Evolutionary conservation across 2,113 vertebrate species (phyloP).

Genomic region (Colius striatus): DNA sequence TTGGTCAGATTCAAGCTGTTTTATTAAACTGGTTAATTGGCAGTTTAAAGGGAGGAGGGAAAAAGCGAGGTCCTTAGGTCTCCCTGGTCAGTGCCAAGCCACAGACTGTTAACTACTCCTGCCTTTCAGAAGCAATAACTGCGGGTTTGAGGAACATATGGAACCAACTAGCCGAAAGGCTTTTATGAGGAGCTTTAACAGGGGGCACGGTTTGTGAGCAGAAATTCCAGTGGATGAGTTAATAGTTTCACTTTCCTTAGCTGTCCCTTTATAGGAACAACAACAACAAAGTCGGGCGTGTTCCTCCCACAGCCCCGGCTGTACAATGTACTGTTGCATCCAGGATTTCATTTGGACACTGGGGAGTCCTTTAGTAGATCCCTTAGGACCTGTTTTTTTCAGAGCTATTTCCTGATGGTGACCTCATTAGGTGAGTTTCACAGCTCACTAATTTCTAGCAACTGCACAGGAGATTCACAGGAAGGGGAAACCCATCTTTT

Average conservation of each 20-base stretch:
- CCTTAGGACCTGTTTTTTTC: conserved; percentile 39
- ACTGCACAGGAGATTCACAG: conserved; percentile 22
- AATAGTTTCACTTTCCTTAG: conserved; percentile 74
- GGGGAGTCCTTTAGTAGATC: conserved; percentile 51
- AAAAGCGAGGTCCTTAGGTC: conserved; percentile 47
- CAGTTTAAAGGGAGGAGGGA: conserved; percentile 13
- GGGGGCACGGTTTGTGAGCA: conserved; percentile 68
- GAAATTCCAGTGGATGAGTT: conserved; percentile 75
- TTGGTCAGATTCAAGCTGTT: conserved; percentile 33
- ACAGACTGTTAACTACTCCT: conserved; percentile 73
- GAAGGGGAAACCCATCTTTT: conserved; percentile 34
- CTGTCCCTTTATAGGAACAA: conserved; percentile 70
- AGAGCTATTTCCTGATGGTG: conserved; percentile 66
- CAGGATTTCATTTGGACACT: conserved; percentile 47
- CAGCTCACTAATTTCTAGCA: conserved; percentile 69
- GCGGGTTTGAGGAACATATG: conserved; percentile 71
- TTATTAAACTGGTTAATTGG: conserved; percentile 65
- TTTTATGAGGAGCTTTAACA: conserved; percentile 74
- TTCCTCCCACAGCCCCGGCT: neutral
- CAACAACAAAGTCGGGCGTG: conserved; percentile 33
- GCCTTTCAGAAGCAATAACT: conserved; percentile 76
- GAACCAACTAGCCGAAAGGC: conserved; percentile 72
- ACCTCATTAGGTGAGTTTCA: conserved; percentile 73
- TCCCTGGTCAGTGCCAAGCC: conserved; percentile 72
- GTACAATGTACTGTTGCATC: conserved; percentile 52